phyloP scores from a whole-genome alignment of 37 sponge, comb jelly and placozoan species.

The Oscarella lobularis region DNA sequence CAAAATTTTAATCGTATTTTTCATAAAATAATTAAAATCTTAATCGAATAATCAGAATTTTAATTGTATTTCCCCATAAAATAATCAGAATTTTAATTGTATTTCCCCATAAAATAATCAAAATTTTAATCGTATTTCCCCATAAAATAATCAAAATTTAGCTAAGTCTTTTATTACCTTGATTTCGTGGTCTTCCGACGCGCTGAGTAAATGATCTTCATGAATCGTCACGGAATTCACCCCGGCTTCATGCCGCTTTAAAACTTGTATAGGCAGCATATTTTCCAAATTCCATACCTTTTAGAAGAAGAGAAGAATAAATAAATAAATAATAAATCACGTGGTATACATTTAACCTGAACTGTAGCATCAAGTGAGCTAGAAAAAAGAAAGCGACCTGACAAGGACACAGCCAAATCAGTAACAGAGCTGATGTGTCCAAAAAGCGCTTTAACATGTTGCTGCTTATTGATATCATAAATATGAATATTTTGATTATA shows the following conservation, averaged over 20 bases:
- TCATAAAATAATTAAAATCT: too few relatives aligned
- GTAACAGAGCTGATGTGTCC: constrained; percentile 88
- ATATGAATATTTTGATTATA: constrained; percentile 89
- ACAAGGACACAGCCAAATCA: constrained; percentile 46
- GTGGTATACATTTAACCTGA: constrained; percentile 26
- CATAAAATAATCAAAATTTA: background rate
- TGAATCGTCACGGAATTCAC: constrained; percentile 53
- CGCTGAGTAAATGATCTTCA: constrained; percentile 69
- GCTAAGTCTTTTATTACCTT: constrained; percentile 55
- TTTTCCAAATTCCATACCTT: constrained; percentile 90
- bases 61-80: background rate
- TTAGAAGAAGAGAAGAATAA: background rate
- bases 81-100: background rate
- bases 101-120: background rate
- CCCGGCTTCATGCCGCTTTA: constrained; percentile 75
- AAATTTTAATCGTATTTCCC: background rate
- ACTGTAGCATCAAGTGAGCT: constrained; percentile 69
- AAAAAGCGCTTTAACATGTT: constrained; percentile 53
- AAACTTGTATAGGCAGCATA: constrained; percentile 68
- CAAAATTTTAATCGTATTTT: too few relatives aligned
- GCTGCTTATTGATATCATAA: constrained; percentile 46
- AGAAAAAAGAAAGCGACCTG: constrained; percentile 71
- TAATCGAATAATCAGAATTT: too few relatives aligned
- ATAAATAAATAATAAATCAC: background rate
- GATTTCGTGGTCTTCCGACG: constrained; percentile 86